Conservation (phyloP, 2,888 invertebrate genomes). For the Prosapia bicincta region DNA sequence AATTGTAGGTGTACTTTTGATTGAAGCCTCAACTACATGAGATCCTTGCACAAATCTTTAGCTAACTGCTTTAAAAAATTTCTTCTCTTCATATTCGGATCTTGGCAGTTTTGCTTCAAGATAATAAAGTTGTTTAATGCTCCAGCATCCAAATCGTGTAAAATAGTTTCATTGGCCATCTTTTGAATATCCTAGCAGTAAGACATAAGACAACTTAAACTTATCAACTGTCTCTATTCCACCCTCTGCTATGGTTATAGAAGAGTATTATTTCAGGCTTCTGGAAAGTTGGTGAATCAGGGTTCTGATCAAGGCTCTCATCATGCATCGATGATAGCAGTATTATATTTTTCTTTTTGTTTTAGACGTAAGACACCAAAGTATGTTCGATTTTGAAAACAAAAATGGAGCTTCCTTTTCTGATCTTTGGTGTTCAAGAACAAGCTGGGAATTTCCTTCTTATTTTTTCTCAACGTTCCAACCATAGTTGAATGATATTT, state of each 20-base stretch:
- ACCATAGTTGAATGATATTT: neutral
- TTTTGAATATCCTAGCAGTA: neutral
- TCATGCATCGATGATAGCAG: constrained; percentile 34
- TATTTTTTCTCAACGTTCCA: constrained; percentile 20
- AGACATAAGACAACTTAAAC: neutral
- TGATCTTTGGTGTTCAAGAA: constrained; percentile 28
- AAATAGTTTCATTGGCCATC: constrained; percentile 8
- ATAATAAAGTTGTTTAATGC: constrained; percentile 6
- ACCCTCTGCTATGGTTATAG: constrained; percentile 6
- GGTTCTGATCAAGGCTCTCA: constrained; percentile 27
- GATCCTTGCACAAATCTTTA: neutral
- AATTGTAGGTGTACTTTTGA: too few relatives aligned
- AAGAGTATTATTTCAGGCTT: constrained; percentile 11
- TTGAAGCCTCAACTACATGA: too few relatives aligned
- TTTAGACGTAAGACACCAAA: constrained; percentile 39
- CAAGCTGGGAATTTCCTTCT: constrained; percentile 33
- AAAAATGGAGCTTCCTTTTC: constrained; percentile 4
- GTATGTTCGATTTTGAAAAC: constrained; percentile 15
- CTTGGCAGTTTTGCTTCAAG: too few relatives aligned
- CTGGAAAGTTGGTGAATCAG: constrained; percentile 3
- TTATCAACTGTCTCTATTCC: constrained; percentile 11
- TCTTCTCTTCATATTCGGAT: neutral
- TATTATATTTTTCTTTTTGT: constrained; percentile 38
- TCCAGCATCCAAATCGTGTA: constrained; percentile 1
- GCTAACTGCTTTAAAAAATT: neutral